These are phyloP conservation scores for rat (Rattus norvegicus) DNA, from an alignment of 2,113 vertebrate genomes.

Conservation along the genomic window GRCr8 NC_086038.1:39866501-39867000, in stretches of 20 bases:
- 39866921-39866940: constrained; percentile 15
- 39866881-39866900: constrained; percentile 27
- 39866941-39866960: constrained; percentile 66
- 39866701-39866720: constrained; percentile 28
- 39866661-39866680: constrained; percentile 60
- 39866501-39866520: constrained; percentile 64
- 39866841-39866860: constrained; percentile 65
- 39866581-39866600: constrained; percentile 76
- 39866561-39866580: constrained; percentile 70
- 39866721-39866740: constrained; percentile 33
- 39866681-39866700: background rate
- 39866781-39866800: background rate
- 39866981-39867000: constrained; percentile 61
- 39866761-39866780: constrained; percentile 48
- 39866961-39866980: background rate
- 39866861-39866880: constrained; percentile 63
- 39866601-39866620: constrained; percentile 55
- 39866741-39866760: background rate
- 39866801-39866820: constrained; percentile 47
- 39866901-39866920: constrained; percentile 52
- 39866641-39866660: constrained; percentile 51
- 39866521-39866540: constrained; percentile 56
- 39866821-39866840: constrained; percentile 57
- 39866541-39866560: constrained; percentile 70
- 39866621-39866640: constrained; percentile 56